Evolutionary conservation across 2,113 vertebrate species (phyloP).

Genomic region (Syrmaticus mikado): DNA sequence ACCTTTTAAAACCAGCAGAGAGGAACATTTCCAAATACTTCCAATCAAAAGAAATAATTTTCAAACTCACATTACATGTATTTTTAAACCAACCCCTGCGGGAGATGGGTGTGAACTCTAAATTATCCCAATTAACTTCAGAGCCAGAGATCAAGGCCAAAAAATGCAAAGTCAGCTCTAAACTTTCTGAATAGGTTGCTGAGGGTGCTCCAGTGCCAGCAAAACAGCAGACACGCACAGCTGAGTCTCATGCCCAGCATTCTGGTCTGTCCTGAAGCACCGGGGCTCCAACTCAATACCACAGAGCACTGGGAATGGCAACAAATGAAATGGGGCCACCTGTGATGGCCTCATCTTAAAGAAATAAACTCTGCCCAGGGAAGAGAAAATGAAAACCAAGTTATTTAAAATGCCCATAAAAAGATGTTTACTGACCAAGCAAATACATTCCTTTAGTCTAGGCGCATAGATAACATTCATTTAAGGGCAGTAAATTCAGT

Average conservation of each 20-base stretch:
- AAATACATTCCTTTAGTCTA: conserved; percentile 22
- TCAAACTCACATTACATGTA: conserved; percentile 73
- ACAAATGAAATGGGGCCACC: neutral
- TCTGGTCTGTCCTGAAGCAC: neutral
- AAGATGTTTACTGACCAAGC: conserved; percentile 18
- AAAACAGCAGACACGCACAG: neutral
- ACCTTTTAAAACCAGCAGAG: conserved; percentile 78
- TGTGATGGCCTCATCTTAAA: neutral
- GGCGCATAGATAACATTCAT: neutral
- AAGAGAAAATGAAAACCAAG: conserved; percentile 22
- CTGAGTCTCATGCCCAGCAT: neutral
- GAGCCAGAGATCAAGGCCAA: conserved; percentile 70
- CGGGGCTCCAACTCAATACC: neutral
- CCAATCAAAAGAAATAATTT: conserved; percentile 78
- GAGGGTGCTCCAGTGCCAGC: neutral
- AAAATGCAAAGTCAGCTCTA: conserved; percentile 46
- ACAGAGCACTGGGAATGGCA: rapidly evolving
- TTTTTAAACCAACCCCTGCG: conserved; percentile 67
- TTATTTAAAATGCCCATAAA: neutral
- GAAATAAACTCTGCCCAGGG: neutral
- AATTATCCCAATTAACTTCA: conserved; percentile 75
- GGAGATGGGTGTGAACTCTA: conserved; percentile 72
- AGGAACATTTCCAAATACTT: conserved; percentile 79
- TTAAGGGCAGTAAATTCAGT: conserved; percentile 9
- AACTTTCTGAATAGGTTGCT: neutral